These are phyloP conservation scores for Acromyrmex echinatior DNA, from an alignment of 1,140 invertebrate species.

Conservation along the genomic window DNA sequence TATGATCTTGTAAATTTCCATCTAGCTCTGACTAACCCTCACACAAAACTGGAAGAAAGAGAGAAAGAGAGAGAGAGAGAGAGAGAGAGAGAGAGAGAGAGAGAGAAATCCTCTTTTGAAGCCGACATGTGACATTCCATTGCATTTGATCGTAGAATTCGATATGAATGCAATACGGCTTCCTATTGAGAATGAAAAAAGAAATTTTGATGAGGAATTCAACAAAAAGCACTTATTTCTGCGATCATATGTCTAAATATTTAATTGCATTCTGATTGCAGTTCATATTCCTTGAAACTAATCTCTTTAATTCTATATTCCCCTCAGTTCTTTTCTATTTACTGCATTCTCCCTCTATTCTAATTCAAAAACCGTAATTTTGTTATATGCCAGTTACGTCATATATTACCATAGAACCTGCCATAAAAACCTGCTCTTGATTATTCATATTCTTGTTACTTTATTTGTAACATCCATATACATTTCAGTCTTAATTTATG, in stretches of 20 bases:
- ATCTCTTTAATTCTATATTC: slow-evolving; percentile 7
- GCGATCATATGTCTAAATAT: slow-evolving; percentile 5
- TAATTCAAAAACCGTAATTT: neutral
- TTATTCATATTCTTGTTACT: neutral
- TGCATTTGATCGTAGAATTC: slow-evolving; percentile 35
- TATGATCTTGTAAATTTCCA: slow-evolving; percentile 64
- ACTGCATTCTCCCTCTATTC: neutral
- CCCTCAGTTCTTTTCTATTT: neutral
- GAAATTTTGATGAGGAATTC: slow-evolving; percentile 20
- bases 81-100: neutral
- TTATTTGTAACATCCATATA: neutral
- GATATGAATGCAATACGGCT: slow-evolving; percentile 24
- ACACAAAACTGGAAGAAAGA: neutral
- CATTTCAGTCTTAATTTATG: neutral
- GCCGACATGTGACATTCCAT: slow-evolving; percentile 42
- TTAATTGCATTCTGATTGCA: neutral
- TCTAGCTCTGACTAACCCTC: slow-evolving; percentile 13
- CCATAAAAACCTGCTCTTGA: neutral
- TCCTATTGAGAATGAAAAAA: neutral
- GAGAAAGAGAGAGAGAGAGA: neutral
- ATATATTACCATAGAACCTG: neutral
- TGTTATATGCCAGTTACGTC: neutral
- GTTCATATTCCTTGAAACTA: neutral
- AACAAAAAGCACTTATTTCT: slow-evolving; percentile 13
- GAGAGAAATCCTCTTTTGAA: slow-evolving; percentile 7